These are phyloP conservation scores for Benthosema pterotum DNA, from an alignment of 2,797 vertebrate species.

Conservation along the genomic window DNA sequence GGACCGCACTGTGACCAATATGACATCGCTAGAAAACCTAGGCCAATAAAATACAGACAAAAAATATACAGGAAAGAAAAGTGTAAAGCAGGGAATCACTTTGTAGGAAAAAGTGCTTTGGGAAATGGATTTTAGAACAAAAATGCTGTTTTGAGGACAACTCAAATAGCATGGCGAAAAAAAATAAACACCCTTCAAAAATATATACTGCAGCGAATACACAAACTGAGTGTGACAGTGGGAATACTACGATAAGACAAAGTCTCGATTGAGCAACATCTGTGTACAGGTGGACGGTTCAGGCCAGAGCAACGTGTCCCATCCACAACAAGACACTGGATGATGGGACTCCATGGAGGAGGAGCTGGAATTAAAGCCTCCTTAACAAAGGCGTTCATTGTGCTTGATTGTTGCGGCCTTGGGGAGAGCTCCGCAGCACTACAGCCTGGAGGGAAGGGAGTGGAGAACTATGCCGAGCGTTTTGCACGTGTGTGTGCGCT, in stretches of 20 bases:
- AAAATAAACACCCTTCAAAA: conserved; percentile 3
- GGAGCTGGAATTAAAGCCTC: conserved; percentile 40
- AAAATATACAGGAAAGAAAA: background rate
- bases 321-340: conserved; percentile 46
- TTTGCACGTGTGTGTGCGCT: conserved; percentile 40
- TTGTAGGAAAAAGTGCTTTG: conserved; percentile 18
- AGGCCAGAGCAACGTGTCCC: conserved; percentile 27
- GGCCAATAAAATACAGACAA: background rate
- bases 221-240: conserved; percentile 6
- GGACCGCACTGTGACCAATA: conserved; percentile 34
- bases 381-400: conserved; percentile 69
- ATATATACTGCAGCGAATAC: conserved; percentile 20
- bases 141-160: too few species aligned
- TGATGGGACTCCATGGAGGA: conserved; percentile 31
- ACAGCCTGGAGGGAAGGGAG: conserved; percentile 57
- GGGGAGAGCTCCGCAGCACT: too few species aligned
- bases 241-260: conserved; percentile 43
- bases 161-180: conserved; percentile 26
- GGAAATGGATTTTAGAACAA: conserved; percentile 20
- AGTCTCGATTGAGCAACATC: conserved; percentile 55
- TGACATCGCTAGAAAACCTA: background rate
- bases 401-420: too few species aligned
- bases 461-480: conserved; percentile 49
- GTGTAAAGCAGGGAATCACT: too few species aligned
- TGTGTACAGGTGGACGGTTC: conserved; percentile 68